Conservation (phyloP, 2,797 vertebrate species). For the Anabacerthia variegaticeps region DNA sequence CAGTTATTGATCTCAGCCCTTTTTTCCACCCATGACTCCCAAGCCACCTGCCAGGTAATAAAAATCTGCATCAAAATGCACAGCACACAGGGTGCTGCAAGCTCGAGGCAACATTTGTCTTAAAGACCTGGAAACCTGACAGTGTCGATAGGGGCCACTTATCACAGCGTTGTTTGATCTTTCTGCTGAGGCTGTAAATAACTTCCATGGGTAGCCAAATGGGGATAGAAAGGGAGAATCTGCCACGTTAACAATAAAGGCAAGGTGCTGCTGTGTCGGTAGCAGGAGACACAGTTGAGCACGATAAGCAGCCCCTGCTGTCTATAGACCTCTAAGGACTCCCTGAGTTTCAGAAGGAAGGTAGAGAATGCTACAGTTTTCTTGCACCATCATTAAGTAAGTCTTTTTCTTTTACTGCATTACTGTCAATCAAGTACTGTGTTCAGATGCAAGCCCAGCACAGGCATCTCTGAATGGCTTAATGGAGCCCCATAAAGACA, state of each 20-base stretch:
- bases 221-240: background rate
- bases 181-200: slow-evolving; percentile 52
- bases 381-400: background rate
- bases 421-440: background rate
- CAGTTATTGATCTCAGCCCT: background rate
- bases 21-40: background rate
- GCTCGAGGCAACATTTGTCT: slow-evolving; percentile 31
- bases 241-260: background rate
- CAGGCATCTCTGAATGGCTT: background rate
- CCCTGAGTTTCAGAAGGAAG: background rate
- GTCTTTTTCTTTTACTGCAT: background rate
- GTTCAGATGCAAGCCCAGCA: background rate
- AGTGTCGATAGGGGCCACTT: background rate
- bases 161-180: background rate
- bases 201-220: background rate
- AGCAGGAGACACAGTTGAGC: background rate
- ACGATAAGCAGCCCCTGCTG: background rate
- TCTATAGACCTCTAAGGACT: background rate
- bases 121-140: slow-evolving; percentile 19
- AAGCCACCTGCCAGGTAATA: slow-evolving; percentile 32
- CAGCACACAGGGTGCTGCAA: background rate
- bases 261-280: background rate
- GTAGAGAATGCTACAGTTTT: background rate
- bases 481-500: background rate
- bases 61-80: slow-evolving; percentile 57